Evolutionary conservation across 2,888 invertebrate genomes (phyloP).

Genomic region (Norana najaformis): DNA sequence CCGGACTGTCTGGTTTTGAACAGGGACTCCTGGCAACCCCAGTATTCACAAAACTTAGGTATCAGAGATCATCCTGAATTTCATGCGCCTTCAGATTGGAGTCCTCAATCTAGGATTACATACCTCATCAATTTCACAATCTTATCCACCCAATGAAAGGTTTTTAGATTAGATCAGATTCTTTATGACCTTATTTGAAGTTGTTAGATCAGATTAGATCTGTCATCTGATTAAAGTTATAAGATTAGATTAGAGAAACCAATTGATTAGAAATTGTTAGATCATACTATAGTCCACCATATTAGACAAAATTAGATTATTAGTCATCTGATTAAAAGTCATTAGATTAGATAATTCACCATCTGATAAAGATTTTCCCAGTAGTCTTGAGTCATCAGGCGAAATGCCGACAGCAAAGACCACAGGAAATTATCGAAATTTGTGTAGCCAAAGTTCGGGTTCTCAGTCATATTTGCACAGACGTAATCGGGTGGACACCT

Average conservation of each 20-base stretch:
- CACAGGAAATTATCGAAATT: constrained; percentile 97
- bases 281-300: background rate
- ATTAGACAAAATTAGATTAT: background rate
- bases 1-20: too few species aligned
- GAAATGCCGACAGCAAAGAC: constrained; percentile 94
- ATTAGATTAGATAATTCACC: constrained; percentile 65
- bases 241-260: background rate
- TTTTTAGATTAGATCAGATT: background rate
- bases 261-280: background rate
- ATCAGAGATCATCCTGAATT: background rate
- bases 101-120: background rate
- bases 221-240: background rate
- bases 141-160: background rate
- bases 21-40: too few species aligned
- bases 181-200: background rate
- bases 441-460: constrained; percentile 95
- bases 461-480: constrained; percentile 86
- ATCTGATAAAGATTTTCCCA: constrained; percentile 98
- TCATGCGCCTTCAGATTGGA: background rate
- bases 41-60: too few species aligned
- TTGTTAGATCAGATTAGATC: background rate
- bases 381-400: constrained; percentile 97
- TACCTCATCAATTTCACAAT: background rate
- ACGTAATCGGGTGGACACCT: constrained; percentile 70
- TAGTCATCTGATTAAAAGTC: background rate